Base-by-base conservation (phyloP, 2,113 vertebrate genomes). In the Felis chaus region DNA sequence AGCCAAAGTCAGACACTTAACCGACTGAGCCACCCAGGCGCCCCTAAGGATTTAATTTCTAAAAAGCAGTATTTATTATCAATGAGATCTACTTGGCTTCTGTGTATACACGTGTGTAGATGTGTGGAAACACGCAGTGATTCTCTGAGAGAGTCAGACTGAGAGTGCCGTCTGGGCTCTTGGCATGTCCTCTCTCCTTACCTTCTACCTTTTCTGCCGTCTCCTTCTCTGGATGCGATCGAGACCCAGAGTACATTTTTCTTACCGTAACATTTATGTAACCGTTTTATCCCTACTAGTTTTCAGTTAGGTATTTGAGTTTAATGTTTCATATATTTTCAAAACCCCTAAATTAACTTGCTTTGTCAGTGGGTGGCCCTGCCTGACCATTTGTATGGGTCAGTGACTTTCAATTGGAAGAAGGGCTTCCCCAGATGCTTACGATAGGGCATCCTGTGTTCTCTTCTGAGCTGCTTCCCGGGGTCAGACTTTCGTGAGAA, bases 391-490 rank as follows among this genome's bases (percentile, higher is more conserved):
- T 63, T 84, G 76, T 71, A 25, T 45, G 79, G 76, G 88, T 91
- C 96, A 81, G 81, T 85, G 91, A 94, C 68, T 97, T 97, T 80
- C 8, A 33, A 5, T 39, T 3, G 13, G 65, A 88, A 91, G 92
- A 91, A 80, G 95, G 69, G 25, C 65, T 87, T 91, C 85, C 74
- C 84, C 9, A 50, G 7, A 61, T 45, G 65, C 76, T 79, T 27
- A 29, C 85, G 36, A 10, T 48, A 95, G 93, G 88, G 74, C 76
- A 23, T 55, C 36, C 80, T 84, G 90, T 90, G 93, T 76, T 97
- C 82, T 86, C 81, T 13, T 19, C 79, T 1, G 41, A 39, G 81
- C 71, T 8, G 48, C 55, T 10, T 86, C 90, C 95, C 83, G 16
- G 65, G 91, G 71, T 78, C 41, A 61, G 57, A 61, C 57, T 61